Base-by-base conservation (phyloP, 2,113 vertebrate genomes). In the Poeciliopsis occidentalis region DNA sequence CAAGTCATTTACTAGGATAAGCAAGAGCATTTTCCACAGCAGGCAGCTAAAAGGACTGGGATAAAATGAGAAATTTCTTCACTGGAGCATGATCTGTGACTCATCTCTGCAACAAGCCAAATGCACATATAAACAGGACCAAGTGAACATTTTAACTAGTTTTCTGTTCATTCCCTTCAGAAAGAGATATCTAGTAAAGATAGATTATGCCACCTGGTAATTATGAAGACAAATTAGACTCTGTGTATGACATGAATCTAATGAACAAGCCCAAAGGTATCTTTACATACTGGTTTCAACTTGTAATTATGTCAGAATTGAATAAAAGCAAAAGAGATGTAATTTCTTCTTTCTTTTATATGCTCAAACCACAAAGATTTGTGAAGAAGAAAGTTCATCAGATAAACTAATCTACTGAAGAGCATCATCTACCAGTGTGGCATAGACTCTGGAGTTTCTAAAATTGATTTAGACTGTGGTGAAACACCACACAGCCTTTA, bases 1-100 rank as follows among this genome's bases (percentile, higher is more conserved):
- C 71, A 72, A 80, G 80, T 74, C 13, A 72, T 85, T 88, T 74
- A 64, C 62, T 54, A 17, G 81, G 68, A 81, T 73, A 67, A 76
- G 72, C 32, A 12, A 47, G 54, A 79, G 27, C 61, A 62, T 73
- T 84, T 61, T 26, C 60, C 64, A 76, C 73, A 79, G 80, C 54
- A 12, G 67, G 73, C 54, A 27, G 63, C 60, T 64, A 8, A 44
- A 72, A 30, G 12, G 30, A 19, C 34, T 54, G 66, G 34, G 34
- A 67, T 7, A 64, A 67, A 79, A 80, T 12, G 19, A 57, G 30
- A 47, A n/a, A 57, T 57, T 19, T 57, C 51, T 57, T 57, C 22
- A 57, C 51, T 57, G 22, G 24, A 57, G 51, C 51, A n/a, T 57
- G 19, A 57, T 57, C 77, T 71, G 24, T 57, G 54, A 30, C 39